phyloP scores from a whole-genome alignment of 2,888 invertebrate species.

The Andrena chrysosceles region DNA sequence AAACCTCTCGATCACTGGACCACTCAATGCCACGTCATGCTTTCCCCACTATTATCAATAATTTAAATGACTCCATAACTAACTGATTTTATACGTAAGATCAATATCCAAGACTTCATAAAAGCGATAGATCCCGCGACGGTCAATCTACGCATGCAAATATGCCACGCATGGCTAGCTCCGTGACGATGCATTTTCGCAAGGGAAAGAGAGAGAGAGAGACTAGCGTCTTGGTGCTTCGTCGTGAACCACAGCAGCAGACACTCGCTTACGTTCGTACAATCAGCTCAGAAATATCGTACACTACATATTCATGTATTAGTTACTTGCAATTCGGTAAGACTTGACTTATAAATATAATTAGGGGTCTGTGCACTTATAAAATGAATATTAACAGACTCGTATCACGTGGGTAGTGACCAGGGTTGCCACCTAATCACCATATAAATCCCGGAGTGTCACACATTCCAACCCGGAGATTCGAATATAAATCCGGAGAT shows the following conservation, averaged over 20 bases:
- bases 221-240: constrained; percentile 14
- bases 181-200: constrained; percentile 37
- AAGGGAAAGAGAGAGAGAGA: neutral
- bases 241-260: constrained; percentile 3
- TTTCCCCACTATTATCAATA: neutral
- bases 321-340: no score
- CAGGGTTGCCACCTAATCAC: no score
- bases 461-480: no score
- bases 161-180: constrained; percentile 24
- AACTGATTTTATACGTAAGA: neutral
- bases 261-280: constrained; percentile 1
- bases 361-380: no score
- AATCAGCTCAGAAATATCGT: no score
- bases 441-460: no score
- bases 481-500: no score
- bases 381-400: no score
- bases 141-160: constrained; percentile 48
- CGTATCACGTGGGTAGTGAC: no score
- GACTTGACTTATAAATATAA: no score
- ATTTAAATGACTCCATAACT: constrained; percentile 4
- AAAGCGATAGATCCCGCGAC: constrained; percentile 7
- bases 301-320: no score
- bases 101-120: neutral
- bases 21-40: no score
- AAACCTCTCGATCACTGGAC: neutral